Evolutionary conservation across 1,140 invertebrate genomes (phyloP), one percentile per base, ranked within the genome.

Genomic region (Nymphalis io): DNA sequence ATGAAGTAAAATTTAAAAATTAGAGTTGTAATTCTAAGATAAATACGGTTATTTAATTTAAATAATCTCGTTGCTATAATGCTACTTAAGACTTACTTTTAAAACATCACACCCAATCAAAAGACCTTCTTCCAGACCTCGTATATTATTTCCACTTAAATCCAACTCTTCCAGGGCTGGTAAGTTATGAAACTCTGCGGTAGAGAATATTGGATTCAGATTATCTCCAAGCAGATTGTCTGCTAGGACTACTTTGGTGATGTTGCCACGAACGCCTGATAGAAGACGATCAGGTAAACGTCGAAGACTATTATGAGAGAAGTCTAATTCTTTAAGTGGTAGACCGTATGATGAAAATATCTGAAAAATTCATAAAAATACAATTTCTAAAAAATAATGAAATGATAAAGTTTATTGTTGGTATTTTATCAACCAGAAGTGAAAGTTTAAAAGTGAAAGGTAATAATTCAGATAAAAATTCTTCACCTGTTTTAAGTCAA

Each of bases 151-250:
- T 15, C 94, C 94, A 21, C 94, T 95, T 6, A 98, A 91, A 88
- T 98, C 96, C 23, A 98, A 83, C 3, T 95, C 82, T 72, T 94
- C 93, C n/a, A 98, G 84, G 68, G 95, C 93, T 1, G 92, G 92
- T 60, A 97, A 84, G n/a, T 95, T 94, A 68, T 96, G 96, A 65
- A 98, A 95, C 83, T 98, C 97, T 20, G 94, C 95, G 12, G 95
- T 96, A 1, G 96, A 96, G 83, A 98, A 98, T 69, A 98, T 97
- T 0, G 97, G 97, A 88, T 98, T 98, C 0, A 98, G 90, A 76
- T 95, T 96, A 80, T 98, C 97, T 0, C 97, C 97, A 3, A 98
- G 91, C 18, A 97, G 90, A 87, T 98, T 98, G 78, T 97, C 93
- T 11, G 94, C 93, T 16, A 98, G 87, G 27, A 94, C 93, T 42